Evolutionary conservation across 2,797 vertebrate genomes (phyloP), one percentile per base, ranked within the genome.

Genomic region (Molossus alvarezi): DNA sequence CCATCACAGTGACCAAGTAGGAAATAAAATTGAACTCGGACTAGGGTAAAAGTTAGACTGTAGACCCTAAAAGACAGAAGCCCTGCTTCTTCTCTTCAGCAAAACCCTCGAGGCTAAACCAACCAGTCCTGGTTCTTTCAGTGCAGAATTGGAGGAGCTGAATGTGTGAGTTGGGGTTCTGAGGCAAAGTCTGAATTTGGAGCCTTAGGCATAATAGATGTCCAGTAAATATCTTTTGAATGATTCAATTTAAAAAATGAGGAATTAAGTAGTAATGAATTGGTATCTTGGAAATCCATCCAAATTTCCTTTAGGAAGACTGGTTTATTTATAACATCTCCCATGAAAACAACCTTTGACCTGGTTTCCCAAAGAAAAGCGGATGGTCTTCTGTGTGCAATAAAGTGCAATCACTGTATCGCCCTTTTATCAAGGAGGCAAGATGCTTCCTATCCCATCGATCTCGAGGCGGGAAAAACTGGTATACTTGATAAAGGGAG

Each of bases 291-390:
- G 58, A 82, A 95, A 88, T 88, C 21, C 58, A 71, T 5, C 45
- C 53, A 57, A 37, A 81, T n/a, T 96, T 90, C 64, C 48, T 53
- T 95, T 88, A 90, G 92, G 37, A 88, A 92, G 64, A 67, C 20
- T 13, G 9, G 57, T 69, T 83, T 95, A 53, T 77, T 88, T 93
- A 83, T 41, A 91, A 80, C 5, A 65, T n/a, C 37, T 23, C 58
- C 23, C 80, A 67, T 72, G 72, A 86, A 91, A 80, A 41, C 41
- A 51, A 80, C 51, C 37, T 81, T 94, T 91, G 80, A 62, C 80
- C 55, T 84, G 33, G 3, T 37, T 84, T 82, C 64, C 58, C 79
- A 87, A 95, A 90, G 85, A 88, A 95, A 94, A 91, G n/a, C 58
- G 64, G 76, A 79, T n/a, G 23, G 29, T 58, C 82, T 20, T 15